These are phyloP conservation scores for Ceratoteleas bidentatus DNA, from an alignment of 1,140 invertebrate species.

Conservation along the genomic window DNA sequence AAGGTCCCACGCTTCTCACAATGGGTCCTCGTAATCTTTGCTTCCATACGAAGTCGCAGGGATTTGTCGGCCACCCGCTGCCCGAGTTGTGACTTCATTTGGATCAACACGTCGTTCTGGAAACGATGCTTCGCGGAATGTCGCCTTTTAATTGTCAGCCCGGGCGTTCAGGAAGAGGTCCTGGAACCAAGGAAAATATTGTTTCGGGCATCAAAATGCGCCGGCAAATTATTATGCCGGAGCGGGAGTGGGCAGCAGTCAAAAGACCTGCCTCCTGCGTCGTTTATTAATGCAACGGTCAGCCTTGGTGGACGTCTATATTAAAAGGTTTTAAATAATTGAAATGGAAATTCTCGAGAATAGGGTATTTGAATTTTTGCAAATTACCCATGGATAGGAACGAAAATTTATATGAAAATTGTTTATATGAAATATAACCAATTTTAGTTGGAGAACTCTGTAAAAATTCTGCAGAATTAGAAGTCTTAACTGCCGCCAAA, in stretches of 20 bases:
- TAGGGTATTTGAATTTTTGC: no score
- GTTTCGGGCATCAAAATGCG: conserved; percentile 34
- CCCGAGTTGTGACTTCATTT: conserved; percentile 79
- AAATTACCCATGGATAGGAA: no score
- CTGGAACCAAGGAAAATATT: conserved; percentile 47
- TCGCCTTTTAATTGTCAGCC: conserved; percentile 49
- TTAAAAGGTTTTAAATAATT: no score
- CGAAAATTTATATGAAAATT: no score
- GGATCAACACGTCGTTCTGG: conserved; percentile 62
- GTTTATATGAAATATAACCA: no score
- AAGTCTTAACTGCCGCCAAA: no score
- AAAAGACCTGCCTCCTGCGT: conserved; percentile 15
- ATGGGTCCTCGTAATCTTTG: conserved; percentile 73
- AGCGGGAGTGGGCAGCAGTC: conserved; percentile 5
- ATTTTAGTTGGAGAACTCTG: no score
- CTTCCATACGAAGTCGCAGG: conserved; percentile 61
- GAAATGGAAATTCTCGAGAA: no score
- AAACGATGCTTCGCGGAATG: conserved; percentile 59
- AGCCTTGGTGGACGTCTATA: conserved; percentile 51
- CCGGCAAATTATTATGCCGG: conserved; percentile 40
- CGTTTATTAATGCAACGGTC: conserved; percentile 41
- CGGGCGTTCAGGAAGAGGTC: conserved; percentile 31
- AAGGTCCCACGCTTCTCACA: conserved; percentile 77
- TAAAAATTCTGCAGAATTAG: not conserved
- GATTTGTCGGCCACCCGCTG: conserved; percentile 77